These are phyloP conservation scores for Rhabdornis inornatus DNA, from an alignment of 2,113 vertebrate species.

Conservation along the genomic window DNA sequence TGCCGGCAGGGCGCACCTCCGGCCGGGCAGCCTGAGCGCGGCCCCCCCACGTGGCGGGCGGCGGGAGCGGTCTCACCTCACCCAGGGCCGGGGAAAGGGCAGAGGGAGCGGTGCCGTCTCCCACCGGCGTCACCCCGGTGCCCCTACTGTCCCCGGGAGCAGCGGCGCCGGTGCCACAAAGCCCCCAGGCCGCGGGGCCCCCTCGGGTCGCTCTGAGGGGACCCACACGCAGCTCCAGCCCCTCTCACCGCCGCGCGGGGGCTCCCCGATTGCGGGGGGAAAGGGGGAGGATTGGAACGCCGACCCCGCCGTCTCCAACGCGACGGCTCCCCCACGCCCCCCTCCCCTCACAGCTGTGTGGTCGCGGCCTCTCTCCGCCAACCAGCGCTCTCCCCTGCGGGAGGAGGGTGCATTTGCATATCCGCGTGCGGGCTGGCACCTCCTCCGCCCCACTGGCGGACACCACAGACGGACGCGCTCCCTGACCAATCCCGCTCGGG, in stretches of 20 bases:
- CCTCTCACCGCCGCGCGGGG: neutral
- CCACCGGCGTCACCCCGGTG: neutral
- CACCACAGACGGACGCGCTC: neutral
- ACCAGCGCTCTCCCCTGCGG: neutral
- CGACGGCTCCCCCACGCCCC: neutral
- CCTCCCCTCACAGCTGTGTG: neutral
- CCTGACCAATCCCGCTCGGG: accelerated
- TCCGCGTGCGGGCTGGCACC: neutral
- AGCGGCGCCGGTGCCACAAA: neutral
- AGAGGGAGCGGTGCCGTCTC: neutral
- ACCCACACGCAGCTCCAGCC: neutral
- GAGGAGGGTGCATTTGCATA: neutral
- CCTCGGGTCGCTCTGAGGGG: neutral
- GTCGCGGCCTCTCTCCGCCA: constrained; percentile 3
- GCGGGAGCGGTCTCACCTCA: neutral
- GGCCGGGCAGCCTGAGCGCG: neutral
- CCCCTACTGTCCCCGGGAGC: too few species aligned
- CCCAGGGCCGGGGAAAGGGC: neutral
- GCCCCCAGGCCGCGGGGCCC: neutral
- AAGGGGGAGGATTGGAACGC: accelerated
- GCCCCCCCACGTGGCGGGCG: neutral
- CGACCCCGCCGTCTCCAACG: neutral
- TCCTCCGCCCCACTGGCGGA: neutral
- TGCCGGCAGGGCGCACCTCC: neutral
- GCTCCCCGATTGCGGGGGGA: neutral